A percentile compares a stretch with the other conserved stretches of the same genome.
Evolutionary conservation across 2,888 invertebrate genomes (phyloP).

Genomic region (Macrosiphum euphorbiae): DNA sequence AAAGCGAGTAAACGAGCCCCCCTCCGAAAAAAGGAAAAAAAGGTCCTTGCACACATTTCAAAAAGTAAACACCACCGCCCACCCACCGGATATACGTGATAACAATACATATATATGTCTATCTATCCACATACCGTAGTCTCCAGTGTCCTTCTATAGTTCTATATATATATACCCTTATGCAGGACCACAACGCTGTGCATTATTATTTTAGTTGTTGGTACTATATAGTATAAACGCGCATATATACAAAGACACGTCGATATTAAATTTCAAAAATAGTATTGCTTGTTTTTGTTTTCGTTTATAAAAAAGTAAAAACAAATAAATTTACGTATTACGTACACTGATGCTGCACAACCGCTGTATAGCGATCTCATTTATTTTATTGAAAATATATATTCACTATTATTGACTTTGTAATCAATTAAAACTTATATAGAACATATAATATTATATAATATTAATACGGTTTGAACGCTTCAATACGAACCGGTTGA

Average conservation of each 20-base stretch:
- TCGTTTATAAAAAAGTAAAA: not conserved
- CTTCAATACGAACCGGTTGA: not conserved
- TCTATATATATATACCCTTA: not conserved
- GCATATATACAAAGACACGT: not conserved
- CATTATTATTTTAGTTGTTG: not conserved
- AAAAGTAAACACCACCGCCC: not conserved
- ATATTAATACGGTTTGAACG: not conserved
- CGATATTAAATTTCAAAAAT: not conserved
- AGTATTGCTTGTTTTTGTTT: not conserved
- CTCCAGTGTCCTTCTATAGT: not conserved
- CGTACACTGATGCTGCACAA: not conserved
- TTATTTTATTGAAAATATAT: not conserved
- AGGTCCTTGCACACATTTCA: not conserved
- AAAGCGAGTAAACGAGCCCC: constrained; percentile 18
- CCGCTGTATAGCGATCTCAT: no score
- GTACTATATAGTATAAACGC: not conserved
- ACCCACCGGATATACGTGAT: constrained; percentile 1
- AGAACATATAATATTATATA: not conserved
- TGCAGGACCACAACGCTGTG: not conserved
- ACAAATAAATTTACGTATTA: not conserved
- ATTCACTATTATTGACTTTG: not conserved
- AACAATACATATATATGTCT: not conserved
- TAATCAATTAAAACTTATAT: not conserved
- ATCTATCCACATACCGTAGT: not conserved
- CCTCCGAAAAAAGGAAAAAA: not conserved